Conservation (phyloP, 2,797 vertebrate species). For the Poecilia wingei region DNA sequence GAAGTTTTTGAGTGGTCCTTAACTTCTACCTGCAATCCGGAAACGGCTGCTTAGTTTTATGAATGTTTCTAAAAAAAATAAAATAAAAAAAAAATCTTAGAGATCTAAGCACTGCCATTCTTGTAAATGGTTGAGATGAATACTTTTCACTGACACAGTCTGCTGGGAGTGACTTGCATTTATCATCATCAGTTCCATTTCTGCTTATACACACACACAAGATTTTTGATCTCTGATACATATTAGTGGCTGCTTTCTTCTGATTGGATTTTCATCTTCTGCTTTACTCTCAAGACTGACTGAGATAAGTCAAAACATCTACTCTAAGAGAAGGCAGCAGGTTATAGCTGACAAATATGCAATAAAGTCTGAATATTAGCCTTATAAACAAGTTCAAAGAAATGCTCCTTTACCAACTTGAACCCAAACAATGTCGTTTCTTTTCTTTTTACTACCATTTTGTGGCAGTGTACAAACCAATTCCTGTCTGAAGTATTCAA, state of each 20-base stretch:
- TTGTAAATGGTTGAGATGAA: background rate
- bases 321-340: background rate
- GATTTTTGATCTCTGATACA: constrained; percentile 27
- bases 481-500: background rate
- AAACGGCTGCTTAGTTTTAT: constrained; percentile 24
- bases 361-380: background rate
- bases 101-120: constrained; percentile 5
- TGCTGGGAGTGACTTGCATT: constrained; percentile 12
- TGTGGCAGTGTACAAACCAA: background rate
- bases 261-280: constrained; percentile 22
- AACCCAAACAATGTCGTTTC: background rate
- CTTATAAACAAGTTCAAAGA: background rate
- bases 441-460: background rate
- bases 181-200: constrained; percentile 11
- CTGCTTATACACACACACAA: constrained; percentile 11
- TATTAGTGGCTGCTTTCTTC: constrained; percentile 8
- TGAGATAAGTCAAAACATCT: background rate
- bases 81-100: constrained; percentile 5
- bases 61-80: background rate
- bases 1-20: constrained; percentile 43
- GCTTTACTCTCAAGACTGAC: background rate
- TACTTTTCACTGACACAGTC: background rate
- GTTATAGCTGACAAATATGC: background rate
- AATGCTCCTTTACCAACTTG: background rate
- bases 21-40: constrained; percentile 22